phyloP scores from a whole-genome alignment of 2,797 vertebrate genomes.

The Oceanodroma leucorhoa region DNA sequence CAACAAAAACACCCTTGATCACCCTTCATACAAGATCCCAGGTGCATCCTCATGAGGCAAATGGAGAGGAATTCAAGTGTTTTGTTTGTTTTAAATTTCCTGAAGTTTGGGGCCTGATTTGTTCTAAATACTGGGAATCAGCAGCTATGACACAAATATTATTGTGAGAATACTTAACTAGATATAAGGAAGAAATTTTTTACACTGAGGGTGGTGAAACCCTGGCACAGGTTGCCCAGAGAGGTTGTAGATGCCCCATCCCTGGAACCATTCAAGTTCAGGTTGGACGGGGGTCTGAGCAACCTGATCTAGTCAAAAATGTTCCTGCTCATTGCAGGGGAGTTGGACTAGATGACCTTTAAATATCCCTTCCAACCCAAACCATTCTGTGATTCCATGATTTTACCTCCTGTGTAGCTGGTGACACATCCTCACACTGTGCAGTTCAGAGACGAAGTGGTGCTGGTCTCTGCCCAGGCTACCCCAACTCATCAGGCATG shows the following conservation, averaged over 20 bases:
- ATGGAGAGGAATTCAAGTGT: background rate
- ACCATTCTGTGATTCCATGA: background rate
- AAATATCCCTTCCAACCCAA: background rate
- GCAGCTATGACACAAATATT: background rate
- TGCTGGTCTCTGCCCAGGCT: background rate
- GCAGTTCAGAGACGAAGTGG: background rate
- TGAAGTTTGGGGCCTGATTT: background rate
- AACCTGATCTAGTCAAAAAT: background rate
- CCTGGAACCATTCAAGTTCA: background rate
- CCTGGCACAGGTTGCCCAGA: background rate
- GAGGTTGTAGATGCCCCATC: too few relatives aligned
- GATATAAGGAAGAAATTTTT: too few relatives aligned
- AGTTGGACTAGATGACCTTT: background rate
- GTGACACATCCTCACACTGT: background rate
- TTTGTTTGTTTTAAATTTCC: background rate
- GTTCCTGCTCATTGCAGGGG: background rate
- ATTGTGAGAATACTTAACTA: background rate
- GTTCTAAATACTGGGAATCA: background rate
- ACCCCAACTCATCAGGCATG: background rate
- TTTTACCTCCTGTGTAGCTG: background rate
- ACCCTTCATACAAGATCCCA: background rate
- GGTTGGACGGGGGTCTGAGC: background rate
- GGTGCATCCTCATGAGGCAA: background rate
- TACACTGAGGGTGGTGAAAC: background rate
- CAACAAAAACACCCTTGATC: background rate